Evolutionary conservation across 2,888 invertebrate genomes (phyloP), one percentile per base, ranked within the genome.

Genomic region (Acrobasis consociella): DNA sequence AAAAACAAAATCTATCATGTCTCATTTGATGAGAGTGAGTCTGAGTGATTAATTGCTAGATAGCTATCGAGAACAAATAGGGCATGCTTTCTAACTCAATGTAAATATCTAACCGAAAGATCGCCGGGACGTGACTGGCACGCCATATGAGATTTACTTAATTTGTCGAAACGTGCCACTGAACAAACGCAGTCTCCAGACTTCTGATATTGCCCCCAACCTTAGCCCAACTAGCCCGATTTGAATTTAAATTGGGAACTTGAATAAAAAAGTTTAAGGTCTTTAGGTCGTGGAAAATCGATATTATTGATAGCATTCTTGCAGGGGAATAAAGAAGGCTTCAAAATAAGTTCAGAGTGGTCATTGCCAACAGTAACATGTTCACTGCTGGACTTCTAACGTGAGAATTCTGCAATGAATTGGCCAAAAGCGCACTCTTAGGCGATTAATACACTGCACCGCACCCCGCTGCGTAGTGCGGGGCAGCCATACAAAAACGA

Each of bases 131-230:
- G 87, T 87, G 87, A 83, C 80, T 72, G 62, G 83, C 74, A 77
- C 73, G 70, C 69, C 71, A 76, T 82, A 83, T 80, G 82, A 83
- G 86, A 78, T 78, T 76, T 76, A 78, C 80, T 86, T 86, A 83
- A 87, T 87, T 85, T 83, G 80, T 80, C 74, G 60, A 67, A 72
- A 77, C 77, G 78, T 78, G 75, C 69, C 69, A 64, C 69, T 60
- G 60, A 64, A 72, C 74, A 80, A 81, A 80, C 80, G 76, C 71
- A 31, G 31, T 13, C 46, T 46, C 46, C 46, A 73, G 74, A 72
- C 74, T 74, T 83, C 77, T 72, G 72, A 55, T 55, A 49, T 53
- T 38, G 38, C 8, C n/a, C 53, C 13, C 55, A 22, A 22, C 22
- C 22, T 22, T 2, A 22, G 22, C 3, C 22, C 22, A 56, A 56